These are phyloP conservation scores for Ypsolopha scabrella DNA, from an alignment of 2,888 invertebrate genomes.

Conservation along the genomic window DNA sequence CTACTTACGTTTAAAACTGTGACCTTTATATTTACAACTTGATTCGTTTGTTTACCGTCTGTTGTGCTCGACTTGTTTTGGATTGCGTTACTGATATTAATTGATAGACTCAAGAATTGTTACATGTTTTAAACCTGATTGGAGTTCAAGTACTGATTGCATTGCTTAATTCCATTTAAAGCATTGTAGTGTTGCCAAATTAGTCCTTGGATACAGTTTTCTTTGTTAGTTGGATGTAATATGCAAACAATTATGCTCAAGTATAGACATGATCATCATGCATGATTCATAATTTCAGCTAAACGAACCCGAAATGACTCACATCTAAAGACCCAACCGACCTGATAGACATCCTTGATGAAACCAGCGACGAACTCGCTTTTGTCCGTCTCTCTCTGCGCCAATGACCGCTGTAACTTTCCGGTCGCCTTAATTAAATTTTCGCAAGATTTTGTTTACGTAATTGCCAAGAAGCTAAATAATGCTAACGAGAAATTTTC, in stretches of 20 bases:
- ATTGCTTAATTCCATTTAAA: not conserved
- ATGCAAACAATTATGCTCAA: not conserved
- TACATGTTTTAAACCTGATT: constrained; percentile 51
- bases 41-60: constrained; percentile 8
- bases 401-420: constrained; percentile 12
- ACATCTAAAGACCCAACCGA: constrained; percentile 4
- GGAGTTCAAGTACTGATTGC: constrained; percentile 13
- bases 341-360: constrained; percentile 9
- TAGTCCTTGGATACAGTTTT: not conserved
- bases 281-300: not conserved
- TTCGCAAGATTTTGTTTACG: constrained; percentile 8
- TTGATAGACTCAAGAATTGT: constrained; percentile 9
- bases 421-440: constrained; percentile 19
- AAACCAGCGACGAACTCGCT: not conserved
- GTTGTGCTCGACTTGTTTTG: constrained; percentile 8
- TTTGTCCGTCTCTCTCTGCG: not conserved
- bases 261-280: not conserved
- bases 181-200: not conserved
- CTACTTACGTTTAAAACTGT: not conserved
- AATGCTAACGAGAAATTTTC: constrained; percentile 28
- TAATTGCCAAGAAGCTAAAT: constrained; percentile 25
- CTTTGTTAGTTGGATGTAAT: not conserved
- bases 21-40: not conserved
- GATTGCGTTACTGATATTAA: not conserved
- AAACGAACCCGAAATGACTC: not conserved